phyloP scores from a whole-genome alignment of 2,888 invertebrate genomes.

The Diarsia brunnea region DNA sequence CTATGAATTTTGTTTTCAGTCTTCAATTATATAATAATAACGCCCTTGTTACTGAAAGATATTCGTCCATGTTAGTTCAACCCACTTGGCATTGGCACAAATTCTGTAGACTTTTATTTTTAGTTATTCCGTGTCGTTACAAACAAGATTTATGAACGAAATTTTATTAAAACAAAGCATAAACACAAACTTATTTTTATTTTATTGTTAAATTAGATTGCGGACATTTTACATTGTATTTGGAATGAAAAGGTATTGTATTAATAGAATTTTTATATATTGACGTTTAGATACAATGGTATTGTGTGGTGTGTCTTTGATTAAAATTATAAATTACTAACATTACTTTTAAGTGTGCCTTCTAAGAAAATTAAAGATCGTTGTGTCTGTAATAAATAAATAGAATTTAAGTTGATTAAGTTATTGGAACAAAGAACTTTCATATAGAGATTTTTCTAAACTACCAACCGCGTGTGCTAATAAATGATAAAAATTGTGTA shows the following conservation, averaged over 20 bases:
- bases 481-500: constrained; percentile 23
- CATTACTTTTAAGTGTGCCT: no score
- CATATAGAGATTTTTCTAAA: not conserved
- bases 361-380: no score
- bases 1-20: not conserved
- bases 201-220: no score
- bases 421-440: constrained; percentile 15
- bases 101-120: constrained; percentile 72
- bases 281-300: no score
- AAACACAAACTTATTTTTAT: no score
- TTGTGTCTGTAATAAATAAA: no score
- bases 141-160: constrained; percentile 41
- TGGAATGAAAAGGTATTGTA: no score
- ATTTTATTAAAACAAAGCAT: constrained; percentile 16
- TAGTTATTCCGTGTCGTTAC: constrained; percentile 45
- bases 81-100: constrained; percentile 75
- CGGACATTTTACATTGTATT: no score
- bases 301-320: no score
- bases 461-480: not conserved
- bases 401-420: not conserved
- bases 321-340: no score
- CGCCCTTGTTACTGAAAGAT: constrained; percentile 61
- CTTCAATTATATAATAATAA: constrained; percentile 26
- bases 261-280: no score
- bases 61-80: constrained; percentile 68